Evolutionary conservation across 1,140 invertebrate genomes (phyloP), one percentile per base, ranked within the genome.

Genomic region (Ooceraea biroi): DNA sequence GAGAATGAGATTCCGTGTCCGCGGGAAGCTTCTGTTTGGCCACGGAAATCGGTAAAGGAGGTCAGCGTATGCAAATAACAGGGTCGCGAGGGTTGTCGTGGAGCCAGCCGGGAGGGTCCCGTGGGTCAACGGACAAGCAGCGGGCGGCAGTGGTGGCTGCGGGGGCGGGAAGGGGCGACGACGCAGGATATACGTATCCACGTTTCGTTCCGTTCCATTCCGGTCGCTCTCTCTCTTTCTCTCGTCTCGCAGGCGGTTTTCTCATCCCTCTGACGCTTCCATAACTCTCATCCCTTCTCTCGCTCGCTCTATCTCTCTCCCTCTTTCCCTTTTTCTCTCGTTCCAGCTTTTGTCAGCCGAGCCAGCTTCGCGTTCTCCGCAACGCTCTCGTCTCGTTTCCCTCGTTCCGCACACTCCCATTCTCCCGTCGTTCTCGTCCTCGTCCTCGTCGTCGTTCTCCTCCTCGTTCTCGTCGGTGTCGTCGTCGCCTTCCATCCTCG

Each of bases 1-100:
- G n/a, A 27, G 61, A 83, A 57, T 82, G 68, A 72, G 63, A 86
- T 74, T 41, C 48, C 50, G 73, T 66, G 60, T 89, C 88, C 74
- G 84, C 84, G 88, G 83, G 78, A 88, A 61, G 83, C 87, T 87
- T 91, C 88, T 91, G 90, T 91, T 92, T 92, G 88, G 87, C 86
- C 90, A 89, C 89, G 88, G 87, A 91, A 91, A 91, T 92, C 87
- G 88, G 83, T 84, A 84, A 92, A 92, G 89, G 90, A 91, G 91
- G 91, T 92, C 91, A 92, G 88, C 89, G 84, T 91, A 92, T 91
- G 92, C 92, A 92, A 92, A 92, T 92, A 92, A 90, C 87, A 87
- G 86, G 91, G 88, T 92, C 88, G 90, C 80, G 84, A 90, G 89
- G 88, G 82, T 85, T 88, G 88, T 74, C 87, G 76, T 44, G 63